Percentiles rank a stretch among this genome's conserved stretches.
Conservation (phyloP, 1,140 invertebrate genomes). For the Caerostris darwini region DNA sequence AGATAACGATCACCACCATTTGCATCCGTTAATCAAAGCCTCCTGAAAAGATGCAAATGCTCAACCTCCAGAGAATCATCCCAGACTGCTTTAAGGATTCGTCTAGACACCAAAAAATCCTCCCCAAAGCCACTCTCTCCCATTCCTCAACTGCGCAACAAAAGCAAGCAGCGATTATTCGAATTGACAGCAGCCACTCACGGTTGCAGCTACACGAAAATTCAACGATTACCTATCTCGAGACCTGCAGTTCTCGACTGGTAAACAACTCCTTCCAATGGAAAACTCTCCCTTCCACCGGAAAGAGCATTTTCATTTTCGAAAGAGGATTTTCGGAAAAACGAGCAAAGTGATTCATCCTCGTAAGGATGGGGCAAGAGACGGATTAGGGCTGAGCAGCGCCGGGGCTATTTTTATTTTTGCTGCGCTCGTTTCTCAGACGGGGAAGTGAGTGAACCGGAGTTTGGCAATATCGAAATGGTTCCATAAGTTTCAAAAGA, state of each 20-base stretch:
- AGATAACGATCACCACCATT: not conserved
- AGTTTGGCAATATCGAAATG: not conserved
- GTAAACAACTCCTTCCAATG: not conserved
- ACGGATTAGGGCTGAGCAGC: not conserved
- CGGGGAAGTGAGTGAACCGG: not conserved
- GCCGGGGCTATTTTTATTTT: not conserved
- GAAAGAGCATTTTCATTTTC: not conserved
- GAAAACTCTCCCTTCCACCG: not conserved
- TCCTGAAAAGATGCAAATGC: not conserved
- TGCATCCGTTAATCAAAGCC: not conserved
- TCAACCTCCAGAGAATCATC: not conserved
- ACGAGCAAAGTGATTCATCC: not conserved
- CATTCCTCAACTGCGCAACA: not conserved
- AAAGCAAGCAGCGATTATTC: not conserved
- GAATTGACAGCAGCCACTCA: not conserved
- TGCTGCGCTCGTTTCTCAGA: not conserved
- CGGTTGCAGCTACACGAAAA: not conserved
- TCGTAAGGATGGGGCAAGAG: not conserved
- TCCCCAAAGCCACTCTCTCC: not conserved
- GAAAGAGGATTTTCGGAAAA: not conserved
- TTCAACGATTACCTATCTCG: conserved; percentile 6
- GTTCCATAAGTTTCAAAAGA: not conserved
- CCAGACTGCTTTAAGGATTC: not conserved
- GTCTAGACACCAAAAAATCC: not conserved
- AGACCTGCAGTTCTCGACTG: not conserved